Percentiles rank a stretch among this genome's conserved stretches.
Evolutionary conservation across 2,888 invertebrate species (phyloP).

Genomic region (Sphaerophoria rueppellii): DNA sequence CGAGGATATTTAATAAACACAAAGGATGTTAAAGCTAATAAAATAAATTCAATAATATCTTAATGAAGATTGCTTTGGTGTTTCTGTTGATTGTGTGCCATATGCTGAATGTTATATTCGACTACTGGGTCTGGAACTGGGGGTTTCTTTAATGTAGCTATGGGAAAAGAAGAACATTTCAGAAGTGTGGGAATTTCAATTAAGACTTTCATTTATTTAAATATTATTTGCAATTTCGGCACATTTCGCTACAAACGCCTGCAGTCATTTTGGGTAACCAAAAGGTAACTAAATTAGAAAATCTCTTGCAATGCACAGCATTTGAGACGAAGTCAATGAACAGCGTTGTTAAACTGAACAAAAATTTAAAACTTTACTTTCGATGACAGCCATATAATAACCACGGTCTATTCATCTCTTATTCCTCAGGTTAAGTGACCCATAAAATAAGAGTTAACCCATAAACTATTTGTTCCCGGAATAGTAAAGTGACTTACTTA

Average conservation of each 20-base stretch:
- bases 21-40: constrained; percentile 36
- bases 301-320: neutral
- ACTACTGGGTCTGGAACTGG: neutral
- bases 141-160: neutral
- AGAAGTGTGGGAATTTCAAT: constrained; percentile 35
- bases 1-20: constrained; percentile 30
- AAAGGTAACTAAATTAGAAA: neutral
- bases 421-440: no score
- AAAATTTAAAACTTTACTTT: no score
- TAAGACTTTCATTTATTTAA: constrained; percentile 44
- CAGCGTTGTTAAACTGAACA: no score
- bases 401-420: no score
- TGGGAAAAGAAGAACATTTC: constrained; percentile 1
- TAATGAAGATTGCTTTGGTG: constrained; percentile 34
- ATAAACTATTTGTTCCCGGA: no score
- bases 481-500: no score
- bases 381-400: no score
- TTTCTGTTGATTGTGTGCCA: constrained; percentile 17
- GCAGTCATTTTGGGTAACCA: neutral
- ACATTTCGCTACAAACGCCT: constrained; percentile 6
- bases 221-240: constrained; percentile 31
- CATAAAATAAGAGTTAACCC: no score
- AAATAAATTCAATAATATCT: constrained; percentile 49
- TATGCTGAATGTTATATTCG: neutral
- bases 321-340: no score